Conservation (phyloP, 2,113 vertebrate genomes). For the Eubucco bourcierii region DNA sequence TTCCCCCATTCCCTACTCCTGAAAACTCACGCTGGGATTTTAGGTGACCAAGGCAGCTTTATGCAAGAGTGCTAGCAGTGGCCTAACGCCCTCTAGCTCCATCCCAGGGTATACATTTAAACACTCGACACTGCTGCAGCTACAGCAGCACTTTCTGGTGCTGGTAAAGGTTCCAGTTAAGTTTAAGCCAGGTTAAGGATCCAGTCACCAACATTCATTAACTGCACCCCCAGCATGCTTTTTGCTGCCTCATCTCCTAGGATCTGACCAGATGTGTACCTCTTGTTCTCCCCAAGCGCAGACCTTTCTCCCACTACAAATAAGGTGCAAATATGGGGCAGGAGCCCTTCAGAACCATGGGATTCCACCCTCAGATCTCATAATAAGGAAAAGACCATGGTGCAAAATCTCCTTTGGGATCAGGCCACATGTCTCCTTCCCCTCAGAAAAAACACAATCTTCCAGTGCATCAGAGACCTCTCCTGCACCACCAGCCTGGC, state of each 20-base stretch:
- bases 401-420: background rate
- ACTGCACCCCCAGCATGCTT: background rate
- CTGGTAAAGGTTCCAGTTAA: too few species aligned
- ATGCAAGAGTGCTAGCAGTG: background rate
- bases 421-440: background rate
- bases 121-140: background rate
- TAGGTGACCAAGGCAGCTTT: background rate
- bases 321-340: background rate
- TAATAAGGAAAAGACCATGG: background rate
- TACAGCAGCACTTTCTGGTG: background rate
- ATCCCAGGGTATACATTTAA: background rate
- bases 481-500: background rate
- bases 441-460: background rate
- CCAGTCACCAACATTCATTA: background rate
- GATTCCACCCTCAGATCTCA: background rate
- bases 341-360: background rate
- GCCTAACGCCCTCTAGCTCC: slow-evolving; percentile 43
- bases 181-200: rapidly evolving
- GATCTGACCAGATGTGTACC: background rate
- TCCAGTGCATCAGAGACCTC: rapidly evolving
- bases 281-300: background rate
- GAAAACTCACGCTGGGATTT: background rate
- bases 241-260: background rate
- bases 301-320: background rate
- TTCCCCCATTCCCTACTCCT: background rate